Base-by-base conservation (phyloP, 1,140 invertebrate species). In the Myzus persicae region DNA sequence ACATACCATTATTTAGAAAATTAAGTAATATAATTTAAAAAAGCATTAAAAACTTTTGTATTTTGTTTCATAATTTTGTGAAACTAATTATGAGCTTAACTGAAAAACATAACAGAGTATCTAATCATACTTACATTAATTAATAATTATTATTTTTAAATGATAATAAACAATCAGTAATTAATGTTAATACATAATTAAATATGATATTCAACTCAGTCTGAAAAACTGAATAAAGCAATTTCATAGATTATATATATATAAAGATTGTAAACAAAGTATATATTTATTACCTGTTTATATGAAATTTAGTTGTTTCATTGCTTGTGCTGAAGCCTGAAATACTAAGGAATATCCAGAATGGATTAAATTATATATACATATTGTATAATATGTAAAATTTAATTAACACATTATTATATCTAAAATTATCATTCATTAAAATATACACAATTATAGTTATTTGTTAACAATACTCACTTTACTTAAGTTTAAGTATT, bases 391-490 rank as follows among this genome's bases (percentile, higher is more conserved):
- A 36, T 20, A 88, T 36, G 18, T 87, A n/a, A 87, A 46, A 46
- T 48, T 31, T 1, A 44, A 44, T 3, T 31, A 85, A 31, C 8
- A 87, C 6, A 24, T 38, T 46, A 46, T 2, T 87, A 46, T 20
- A n/a, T 22, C 2, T 36, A 46, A 46, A 81, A 81, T 81, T 81
- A 81, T 81, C 36, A 38, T 22, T 81, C 18, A 38, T 36, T 89
- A 54, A 54, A n/a, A n/a, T n/a, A 26, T 38, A 89, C 11, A 88
- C 44, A 89, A 5, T 26, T 88, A 48, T n/a, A 31, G 24, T 24
- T 84, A 31, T 38, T 89, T 36, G 14, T 54, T 26, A 89, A n/a
- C 46, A 89, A 89, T 89, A 89, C 87, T 89, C 9, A 89, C 87
- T 54, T 87, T 46, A 87, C 59, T 67, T 87, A 87, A 5, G 14